Percentiles rank a stretch among this genome's conserved stretches.
These are phyloP conservation scores for Varecia variegata DNA, from an alignment of 2,797 vertebrate species.

Conservation along the genomic window DNA sequence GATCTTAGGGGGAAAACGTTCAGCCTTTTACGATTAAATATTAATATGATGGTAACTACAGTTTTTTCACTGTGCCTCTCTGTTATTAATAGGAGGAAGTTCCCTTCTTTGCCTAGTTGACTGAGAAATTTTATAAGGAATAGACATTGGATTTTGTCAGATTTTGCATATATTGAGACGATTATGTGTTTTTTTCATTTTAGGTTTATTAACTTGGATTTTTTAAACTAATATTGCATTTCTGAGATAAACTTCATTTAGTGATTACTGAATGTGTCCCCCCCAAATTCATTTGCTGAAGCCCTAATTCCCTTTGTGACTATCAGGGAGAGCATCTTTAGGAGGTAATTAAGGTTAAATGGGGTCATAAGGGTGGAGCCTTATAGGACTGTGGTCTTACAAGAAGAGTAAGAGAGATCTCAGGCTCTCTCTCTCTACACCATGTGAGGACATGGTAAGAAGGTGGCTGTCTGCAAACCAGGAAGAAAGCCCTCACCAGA, in stretches of 20 bases:
- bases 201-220: background rate
- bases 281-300: background rate
- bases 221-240: background rate
- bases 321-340: background rate
- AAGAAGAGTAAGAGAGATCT: background rate
- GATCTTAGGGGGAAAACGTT: background rate
- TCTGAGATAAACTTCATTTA: background rate
- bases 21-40: background rate
- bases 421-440: background rate
- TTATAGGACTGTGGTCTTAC: background rate
- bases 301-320: background rate
- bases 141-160: background rate
- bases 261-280: background rate
- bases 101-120: background rate
- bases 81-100: background rate
- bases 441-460: background rate
- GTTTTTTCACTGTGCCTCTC: background rate
- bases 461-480: background rate
- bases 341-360: background rate
- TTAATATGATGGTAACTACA: background rate
- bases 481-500: background rate
- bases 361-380: background rate
- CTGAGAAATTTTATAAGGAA: background rate
- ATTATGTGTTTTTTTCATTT: background rate
- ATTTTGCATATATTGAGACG: background rate